These are phyloP conservation scores for Microdon myrmicae DNA, from an alignment of 2,888 invertebrate genomes.

Conservation along the genomic window DNA sequence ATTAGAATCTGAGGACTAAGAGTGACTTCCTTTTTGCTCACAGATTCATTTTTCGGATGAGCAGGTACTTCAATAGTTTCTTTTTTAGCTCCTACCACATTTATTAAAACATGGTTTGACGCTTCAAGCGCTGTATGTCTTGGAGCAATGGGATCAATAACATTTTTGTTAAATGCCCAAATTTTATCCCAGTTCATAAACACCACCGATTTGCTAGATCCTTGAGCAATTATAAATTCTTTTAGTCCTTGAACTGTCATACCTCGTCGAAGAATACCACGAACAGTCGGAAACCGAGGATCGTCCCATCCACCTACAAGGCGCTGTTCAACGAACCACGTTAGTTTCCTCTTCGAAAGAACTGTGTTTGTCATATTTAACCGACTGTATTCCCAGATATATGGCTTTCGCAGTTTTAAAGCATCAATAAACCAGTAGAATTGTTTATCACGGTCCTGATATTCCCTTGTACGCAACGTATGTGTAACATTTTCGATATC, in stretches of 20 bases:
- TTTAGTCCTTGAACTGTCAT: conserved; percentile 97
- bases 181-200: conserved; percentile 99
- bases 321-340: conserved; percentile 96
- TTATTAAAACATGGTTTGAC: conserved; percentile 74
- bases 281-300: conserved; percentile 97
- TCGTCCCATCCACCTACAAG: conserved; percentile 99
- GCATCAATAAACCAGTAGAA: conserved; percentile 97
- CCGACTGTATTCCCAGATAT: conserved; percentile 96
- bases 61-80: conserved; percentile 76
- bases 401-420: conserved; percentile 84
- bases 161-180: conserved; percentile 99
- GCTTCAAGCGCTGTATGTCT: conserved; percentile 87
- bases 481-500: conserved; percentile 97
- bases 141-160: conserved; percentile 93
- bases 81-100: conserved; percentile 64
- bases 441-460: conserved; percentile 97
- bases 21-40: conserved; percentile 87
- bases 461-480: conserved; percentile 96
- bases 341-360: conserved; percentile 94
- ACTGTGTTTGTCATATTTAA: conserved; percentile 99
- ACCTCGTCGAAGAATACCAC: conserved; percentile 94
- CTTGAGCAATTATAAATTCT: conserved; percentile 97
- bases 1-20: conserved; percentile 81
- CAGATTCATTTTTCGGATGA: conserved; percentile 90
- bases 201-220: conserved; percentile 95